Evolutionary conservation across 2,113 vertebrate species (phyloP), one percentile per base, ranked within the genome.

Genomic region (Psephotus haematonotus): DNA sequence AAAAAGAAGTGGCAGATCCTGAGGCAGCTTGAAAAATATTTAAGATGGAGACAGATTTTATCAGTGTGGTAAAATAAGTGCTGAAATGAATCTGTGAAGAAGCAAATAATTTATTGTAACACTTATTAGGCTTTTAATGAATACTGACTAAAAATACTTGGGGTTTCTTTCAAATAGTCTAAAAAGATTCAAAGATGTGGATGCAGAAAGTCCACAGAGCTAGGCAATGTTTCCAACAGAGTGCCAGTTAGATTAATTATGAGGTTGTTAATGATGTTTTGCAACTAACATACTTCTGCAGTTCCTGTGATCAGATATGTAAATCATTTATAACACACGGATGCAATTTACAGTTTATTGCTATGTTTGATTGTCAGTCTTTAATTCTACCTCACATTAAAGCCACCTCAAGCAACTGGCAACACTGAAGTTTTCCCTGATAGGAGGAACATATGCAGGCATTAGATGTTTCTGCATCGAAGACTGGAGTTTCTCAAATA

Each of bases 91-190:
- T 91, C 84, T 82, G 59, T 75, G 79, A 92, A 83, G 68, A 86
- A 85, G 71, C 53, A 94, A 80, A 74, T 94, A 67, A 83, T 94
- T 96, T 95, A 60, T 93, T 84, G 60, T 89, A 83, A 60, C 18
- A 92, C 65, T 72, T 81, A 74, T 12, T 81, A 88, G 23, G 37
- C 53, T 88, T 86, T 86, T 82, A 72, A 82, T 77, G 41, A 33
- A 27, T 82, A 75, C 69, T 86, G 31, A 91, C 76, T 86, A 91
- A 90, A 88, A 53, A 76, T 12, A 31, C 37, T 74, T 46, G 17
- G 14, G 47, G 5, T 91, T 88, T 28, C 65, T 88, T 86, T 92
- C 63, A 82, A 80, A n/a, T 59, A 47, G 17, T 47, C 27, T 74
- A 74, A 69, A 86, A 90, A 70, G 31, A 85, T 68, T 82, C 7